These are phyloP conservation scores for Pogonus chalceus DNA, from an alignment of 1,140 invertebrate species.

Conservation along the genomic window DNA sequence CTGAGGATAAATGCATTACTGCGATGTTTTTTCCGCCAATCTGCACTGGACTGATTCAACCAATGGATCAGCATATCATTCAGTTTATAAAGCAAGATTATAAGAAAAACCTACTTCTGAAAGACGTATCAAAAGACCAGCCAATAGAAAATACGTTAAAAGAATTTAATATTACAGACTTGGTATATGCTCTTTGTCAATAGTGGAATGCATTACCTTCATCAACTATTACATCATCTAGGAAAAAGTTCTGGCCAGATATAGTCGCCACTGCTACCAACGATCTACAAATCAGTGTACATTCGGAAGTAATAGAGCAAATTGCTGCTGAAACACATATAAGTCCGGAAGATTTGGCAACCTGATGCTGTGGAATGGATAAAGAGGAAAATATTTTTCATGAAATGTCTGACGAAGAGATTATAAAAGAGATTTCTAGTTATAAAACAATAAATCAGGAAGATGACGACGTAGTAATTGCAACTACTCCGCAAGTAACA, in stretches of 20 bases:
- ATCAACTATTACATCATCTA: conserved; percentile 5
- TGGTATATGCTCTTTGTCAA: neutral
- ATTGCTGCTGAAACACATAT: neutral
- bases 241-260: neutral
- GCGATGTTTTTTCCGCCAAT: neutral
- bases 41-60: conserved; percentile 7
- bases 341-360: neutral
- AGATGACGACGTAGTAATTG: conserved; percentile 25
- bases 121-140: conserved; percentile 26
- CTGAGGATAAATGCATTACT: neutral
- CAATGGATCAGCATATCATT: too few species aligned
- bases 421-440: conserved; percentile 16
- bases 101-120: conserved; percentile 28
- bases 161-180: neutral
- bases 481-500: too few species aligned
- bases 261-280: too few species aligned
- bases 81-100: conserved; percentile 31
- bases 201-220: neutral
- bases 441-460: conserved; percentile 16
- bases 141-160: neutral
- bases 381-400: too few species aligned
- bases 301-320: neutral
- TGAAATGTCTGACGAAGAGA: too few species aligned
- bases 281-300: too few species aligned
- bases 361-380: conserved; percentile 9